Conservation (phyloP, 2,888 invertebrate genomes). For the Apocheima hispidaria region DNA sequence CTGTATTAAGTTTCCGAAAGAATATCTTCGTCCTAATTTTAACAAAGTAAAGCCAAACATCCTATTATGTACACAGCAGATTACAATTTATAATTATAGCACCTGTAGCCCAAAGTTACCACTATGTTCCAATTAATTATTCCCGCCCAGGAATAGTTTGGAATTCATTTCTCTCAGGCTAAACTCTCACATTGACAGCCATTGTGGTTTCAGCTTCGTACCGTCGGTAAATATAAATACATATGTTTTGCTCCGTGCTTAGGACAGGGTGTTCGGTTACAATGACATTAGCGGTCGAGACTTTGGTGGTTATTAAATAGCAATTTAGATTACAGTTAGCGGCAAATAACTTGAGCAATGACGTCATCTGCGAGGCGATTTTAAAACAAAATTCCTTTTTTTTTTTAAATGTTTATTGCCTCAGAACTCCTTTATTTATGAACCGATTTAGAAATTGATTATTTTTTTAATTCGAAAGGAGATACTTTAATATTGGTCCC, state of each 20-base stretch:
- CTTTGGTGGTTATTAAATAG: not conserved
- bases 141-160: conserved; percentile 25
- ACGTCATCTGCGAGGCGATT: too few relatives aligned
- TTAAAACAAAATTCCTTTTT: too few relatives aligned
- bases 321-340: too few relatives aligned
- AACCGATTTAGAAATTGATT: too few relatives aligned
- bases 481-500: too few relatives aligned
- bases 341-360: too few relatives aligned
- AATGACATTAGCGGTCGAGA: not conserved
- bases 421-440: too few relatives aligned
- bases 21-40: not conserved
- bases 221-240: not conserved
- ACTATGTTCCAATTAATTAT: conserved; percentile 28
- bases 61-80: not conserved
- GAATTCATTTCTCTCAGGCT: conserved; percentile 29
- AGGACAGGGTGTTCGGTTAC: not conserved
- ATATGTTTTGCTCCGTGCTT: conserved; percentile 6
- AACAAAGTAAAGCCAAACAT: not conserved
- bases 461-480: too few relatives aligned
- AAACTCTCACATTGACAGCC: conserved; percentile 19
- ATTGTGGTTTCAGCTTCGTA: conserved; percentile 18
- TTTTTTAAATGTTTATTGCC: too few relatives aligned
- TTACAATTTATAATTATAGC: conserved; percentile 18
- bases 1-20: too few relatives aligned
- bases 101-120: conserved; percentile 21